Base-by-base conservation (phyloP, 2,888 invertebrate genomes). In the Linyphia triangularis region DNA sequence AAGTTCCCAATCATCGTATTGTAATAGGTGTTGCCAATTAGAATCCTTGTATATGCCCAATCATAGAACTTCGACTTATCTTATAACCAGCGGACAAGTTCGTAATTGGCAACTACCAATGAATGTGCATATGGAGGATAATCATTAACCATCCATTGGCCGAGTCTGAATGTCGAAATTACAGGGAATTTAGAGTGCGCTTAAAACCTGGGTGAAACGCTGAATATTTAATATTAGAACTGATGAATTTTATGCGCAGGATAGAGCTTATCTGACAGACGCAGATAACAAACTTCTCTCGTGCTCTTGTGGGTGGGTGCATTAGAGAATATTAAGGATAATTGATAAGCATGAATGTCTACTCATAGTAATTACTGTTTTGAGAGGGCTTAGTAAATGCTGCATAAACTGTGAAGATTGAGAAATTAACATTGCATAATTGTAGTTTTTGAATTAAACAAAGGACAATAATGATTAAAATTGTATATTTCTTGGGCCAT, bases 171-270 rank as follows among this genome's bases (percentile, higher is more conserved):
- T 26, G 26, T 51, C 16, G 43, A 26, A 72, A 72, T 72, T 72
- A 43, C 51, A 51, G 9, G 51, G 43, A 72, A 72, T 72, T 72
- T 72, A 43, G 40, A n/a, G 10, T 72, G 40, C 51, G 51, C 19
- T 72, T 26, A 72, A 16, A 67, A n/a, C 7, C 37, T 7, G 30
- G 67, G 19, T 67, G 67, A 33, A 24, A 16, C 26, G 43, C 40
- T 72, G 70, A 72, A 72, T 72, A 72, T 51, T 72, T 72, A 72
- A 72, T 72, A 43, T 43, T 26, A 24, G 43, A 43, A 51, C 43
- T 43, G 43, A 51, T 72, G 43, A 72, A 26, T 51, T 24, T 9
- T 16, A 9, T 9, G 33, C 26, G 28, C 10, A 9, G 24, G 70
- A 43, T 26, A 22, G 43, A 43, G 30, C 0, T 22, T 16, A 72